phyloP scores from a whole-genome alignment of 2,797 vertebrate species.

The Xenops minutus region DNA sequence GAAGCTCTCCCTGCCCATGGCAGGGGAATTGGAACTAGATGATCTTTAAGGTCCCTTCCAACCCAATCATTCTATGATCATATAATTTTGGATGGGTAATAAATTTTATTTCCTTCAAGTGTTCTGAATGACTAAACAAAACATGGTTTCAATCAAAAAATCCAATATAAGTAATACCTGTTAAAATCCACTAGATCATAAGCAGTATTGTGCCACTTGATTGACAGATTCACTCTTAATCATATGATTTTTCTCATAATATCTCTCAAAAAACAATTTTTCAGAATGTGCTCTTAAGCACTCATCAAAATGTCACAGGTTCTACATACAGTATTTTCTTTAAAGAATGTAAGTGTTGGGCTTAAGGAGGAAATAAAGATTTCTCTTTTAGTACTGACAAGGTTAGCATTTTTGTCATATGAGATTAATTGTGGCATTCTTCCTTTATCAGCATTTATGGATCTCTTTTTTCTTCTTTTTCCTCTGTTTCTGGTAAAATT shows the following conservation, averaged over 20 bases:
- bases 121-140: neutral
- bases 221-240: neutral
- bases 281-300: neutral
- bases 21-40: neutral
- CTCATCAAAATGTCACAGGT: neutral
- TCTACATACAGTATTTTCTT: neutral
- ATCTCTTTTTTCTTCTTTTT: neutral
- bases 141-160: neutral
- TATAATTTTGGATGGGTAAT: neutral
- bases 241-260: neutral
- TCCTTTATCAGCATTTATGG: neutral
- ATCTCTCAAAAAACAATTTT: neutral
- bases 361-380: conserved; percentile 1
- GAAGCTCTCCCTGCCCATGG: neutral
- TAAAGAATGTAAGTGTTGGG: neutral
- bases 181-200: neutral
- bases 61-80: neutral
- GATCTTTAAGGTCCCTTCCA: neutral
- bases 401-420: neutral
- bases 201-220: neutral
- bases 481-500: neutral
- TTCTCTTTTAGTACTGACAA: neutral
- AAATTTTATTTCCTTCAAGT: neutral
- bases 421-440: neutral
- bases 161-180: neutral